A percentile compares a stretch with the other conserved stretches of the same genome.
These are phyloP conservation scores for Chamaetylas fuelleborni DNA, from an alignment of 2,113 vertebrate genomes.

Conservation along the genomic window DNA sequence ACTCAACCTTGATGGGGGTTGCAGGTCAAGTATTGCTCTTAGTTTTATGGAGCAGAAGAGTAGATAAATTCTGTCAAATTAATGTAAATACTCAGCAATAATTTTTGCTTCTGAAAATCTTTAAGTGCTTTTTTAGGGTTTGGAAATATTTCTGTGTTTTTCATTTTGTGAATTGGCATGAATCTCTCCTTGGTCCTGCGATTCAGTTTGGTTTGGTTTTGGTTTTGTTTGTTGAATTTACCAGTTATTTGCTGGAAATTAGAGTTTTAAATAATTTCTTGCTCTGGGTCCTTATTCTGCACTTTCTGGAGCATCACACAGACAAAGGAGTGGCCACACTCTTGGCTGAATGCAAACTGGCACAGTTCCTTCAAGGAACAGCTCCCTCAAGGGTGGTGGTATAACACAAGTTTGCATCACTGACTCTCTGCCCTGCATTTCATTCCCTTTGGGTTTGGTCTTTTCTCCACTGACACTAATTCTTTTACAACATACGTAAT, in stretches of 20 bases:
- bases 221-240: not conserved
- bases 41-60: constrained; percentile 57
- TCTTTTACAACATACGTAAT: not conserved
- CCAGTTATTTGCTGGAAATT: not conserved
- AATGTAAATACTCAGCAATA: constrained; percentile 33
- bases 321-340: not conserved
- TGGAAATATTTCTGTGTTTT: not conserved
- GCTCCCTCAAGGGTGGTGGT: not conserved
- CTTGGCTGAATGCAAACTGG: not conserved
- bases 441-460: not conserved
- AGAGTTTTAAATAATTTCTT: not conserved
- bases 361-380: not conserved
- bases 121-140: not conserved
- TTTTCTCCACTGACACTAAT: constrained; percentile 7
- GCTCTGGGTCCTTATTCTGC: not conserved
- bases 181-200: not conserved
- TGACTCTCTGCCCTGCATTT: not conserved
- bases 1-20: not conserved
- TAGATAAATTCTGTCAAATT: constrained; percentile 55
- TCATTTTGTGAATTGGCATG: not conserved
- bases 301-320: not conserved
- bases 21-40: constrained; percentile 58
- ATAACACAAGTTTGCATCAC: not conserved
- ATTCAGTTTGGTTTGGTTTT: not conserved
- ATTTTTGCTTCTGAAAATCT: constrained; percentile 18